Evolutionary conservation across 2,113 vertebrate species (phyloP).

Genomic region (Indri indri): DNA sequence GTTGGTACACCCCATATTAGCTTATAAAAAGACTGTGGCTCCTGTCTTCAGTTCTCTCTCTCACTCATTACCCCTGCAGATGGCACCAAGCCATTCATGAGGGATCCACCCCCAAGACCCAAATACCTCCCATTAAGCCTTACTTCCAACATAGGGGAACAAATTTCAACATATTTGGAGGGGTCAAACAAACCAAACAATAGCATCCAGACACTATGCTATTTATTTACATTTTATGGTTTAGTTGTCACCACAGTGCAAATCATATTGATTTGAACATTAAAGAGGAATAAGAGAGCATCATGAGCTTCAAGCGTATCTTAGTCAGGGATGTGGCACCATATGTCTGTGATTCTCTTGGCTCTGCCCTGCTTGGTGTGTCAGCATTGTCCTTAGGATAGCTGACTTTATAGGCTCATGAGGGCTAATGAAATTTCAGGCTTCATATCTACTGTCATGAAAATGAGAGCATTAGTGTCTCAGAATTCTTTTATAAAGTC

Average conservation of each 20-base stretch:
- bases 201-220: not conserved
- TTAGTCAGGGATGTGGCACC: not conserved
- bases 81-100: not conserved
- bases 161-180: not conserved
- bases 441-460: not conserved
- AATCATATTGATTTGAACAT: not conserved
- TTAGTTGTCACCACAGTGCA: not conserved
- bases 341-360: not conserved
- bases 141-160: not conserved
- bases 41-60: no score
- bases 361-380: not conserved
- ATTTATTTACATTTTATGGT: not conserved
- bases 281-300: not conserved
- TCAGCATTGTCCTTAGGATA: not conserved
- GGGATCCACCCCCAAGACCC: not conserved
- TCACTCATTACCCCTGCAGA: no score
- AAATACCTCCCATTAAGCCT: not conserved
- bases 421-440: not conserved
- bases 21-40: no score
- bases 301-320: not conserved
- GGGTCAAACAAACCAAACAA: not conserved
- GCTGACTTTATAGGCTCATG: not conserved
- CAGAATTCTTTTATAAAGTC: not conserved
- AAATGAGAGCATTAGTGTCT: not conserved
- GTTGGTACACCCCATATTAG: not conserved